Evolutionary conservation across 2,113 vertebrate species (phyloP).

Genomic region (Alexandromys fortis): DNA sequence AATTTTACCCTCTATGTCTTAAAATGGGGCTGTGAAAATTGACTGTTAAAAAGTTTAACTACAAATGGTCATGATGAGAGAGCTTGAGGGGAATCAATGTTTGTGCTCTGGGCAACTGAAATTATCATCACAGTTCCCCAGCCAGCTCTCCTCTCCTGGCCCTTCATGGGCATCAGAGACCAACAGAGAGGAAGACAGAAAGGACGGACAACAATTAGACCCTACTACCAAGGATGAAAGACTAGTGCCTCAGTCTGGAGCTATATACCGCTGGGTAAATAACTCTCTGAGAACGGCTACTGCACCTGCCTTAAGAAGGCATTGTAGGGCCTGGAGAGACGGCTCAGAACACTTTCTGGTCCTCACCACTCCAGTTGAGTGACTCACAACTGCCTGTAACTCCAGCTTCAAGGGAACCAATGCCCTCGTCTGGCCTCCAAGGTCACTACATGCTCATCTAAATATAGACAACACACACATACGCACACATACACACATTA

Average conservation of each 20-base stretch:
- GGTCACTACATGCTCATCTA: too few relatives aligned
- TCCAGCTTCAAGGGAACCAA: background rate
- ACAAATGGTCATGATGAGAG: background rate
- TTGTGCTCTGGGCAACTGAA: background rate
- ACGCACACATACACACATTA: background rate
- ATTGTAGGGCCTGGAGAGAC: background rate
- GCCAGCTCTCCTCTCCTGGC: background rate
- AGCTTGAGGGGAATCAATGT: background rate
- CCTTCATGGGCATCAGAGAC: background rate
- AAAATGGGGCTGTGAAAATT: background rate
- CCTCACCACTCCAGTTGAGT: background rate
- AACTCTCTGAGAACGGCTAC: background rate
- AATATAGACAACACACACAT: background rate
- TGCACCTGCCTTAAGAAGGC: background rate
- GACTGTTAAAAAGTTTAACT: background rate
- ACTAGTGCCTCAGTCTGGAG: background rate
- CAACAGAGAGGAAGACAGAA: background rate
- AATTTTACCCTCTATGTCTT: constrained; percentile 28
- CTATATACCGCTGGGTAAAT: background rate
- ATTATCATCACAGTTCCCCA: too few relatives aligned
- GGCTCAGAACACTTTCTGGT: background rate
- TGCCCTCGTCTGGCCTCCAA: background rate
- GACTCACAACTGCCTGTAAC: background rate
- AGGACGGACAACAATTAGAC: background rate
- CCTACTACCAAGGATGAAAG: background rate